A percentile compares a stretch with the other conserved stretches of the same genome.
Conservation (phyloP, 2,888 invertebrate species). For the Pristionchus maxplancki region DNA sequence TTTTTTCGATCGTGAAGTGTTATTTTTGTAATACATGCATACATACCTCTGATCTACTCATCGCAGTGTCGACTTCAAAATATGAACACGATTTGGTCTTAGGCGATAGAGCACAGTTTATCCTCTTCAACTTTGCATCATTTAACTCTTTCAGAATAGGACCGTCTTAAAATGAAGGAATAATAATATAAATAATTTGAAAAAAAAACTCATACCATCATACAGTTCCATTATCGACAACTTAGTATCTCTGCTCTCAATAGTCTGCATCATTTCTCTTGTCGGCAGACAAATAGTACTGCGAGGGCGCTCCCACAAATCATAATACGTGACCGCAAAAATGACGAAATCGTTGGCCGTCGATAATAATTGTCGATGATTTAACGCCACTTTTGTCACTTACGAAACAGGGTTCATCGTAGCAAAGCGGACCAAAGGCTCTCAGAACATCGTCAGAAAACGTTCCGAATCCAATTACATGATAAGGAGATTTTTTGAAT, state of each 20-base stretch:
- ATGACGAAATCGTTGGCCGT: not conserved
- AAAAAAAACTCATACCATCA: not conserved
- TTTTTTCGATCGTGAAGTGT: too few species aligned
- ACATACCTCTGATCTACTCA: not conserved
- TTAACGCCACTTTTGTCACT: too few species aligned
- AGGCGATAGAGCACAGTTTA: not conserved
- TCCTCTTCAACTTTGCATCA: not conserved
- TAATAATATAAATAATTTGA: not conserved
- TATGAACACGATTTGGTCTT: not conserved
- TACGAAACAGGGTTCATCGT: not conserved
- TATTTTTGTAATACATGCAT: not conserved
- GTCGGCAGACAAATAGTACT: not conserved
- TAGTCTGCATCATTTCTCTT: not conserved
- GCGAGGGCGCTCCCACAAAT: not conserved
- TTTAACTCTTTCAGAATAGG: not conserved
- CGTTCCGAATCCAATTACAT: not conserved
- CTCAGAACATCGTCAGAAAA: not conserved
- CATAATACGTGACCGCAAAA: not conserved
- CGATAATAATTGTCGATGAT: not conserved
- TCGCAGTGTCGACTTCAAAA: not conserved
- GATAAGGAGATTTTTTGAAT: not conserved
- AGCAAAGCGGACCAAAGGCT: not conserved
- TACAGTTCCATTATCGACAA: not conserved
- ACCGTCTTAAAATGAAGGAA: too few species aligned
- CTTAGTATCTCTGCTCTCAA: not conserved